Base-by-base conservation (phyloP, 2,113 vertebrate genomes). In the Ctenomys sociabilis region DNA sequence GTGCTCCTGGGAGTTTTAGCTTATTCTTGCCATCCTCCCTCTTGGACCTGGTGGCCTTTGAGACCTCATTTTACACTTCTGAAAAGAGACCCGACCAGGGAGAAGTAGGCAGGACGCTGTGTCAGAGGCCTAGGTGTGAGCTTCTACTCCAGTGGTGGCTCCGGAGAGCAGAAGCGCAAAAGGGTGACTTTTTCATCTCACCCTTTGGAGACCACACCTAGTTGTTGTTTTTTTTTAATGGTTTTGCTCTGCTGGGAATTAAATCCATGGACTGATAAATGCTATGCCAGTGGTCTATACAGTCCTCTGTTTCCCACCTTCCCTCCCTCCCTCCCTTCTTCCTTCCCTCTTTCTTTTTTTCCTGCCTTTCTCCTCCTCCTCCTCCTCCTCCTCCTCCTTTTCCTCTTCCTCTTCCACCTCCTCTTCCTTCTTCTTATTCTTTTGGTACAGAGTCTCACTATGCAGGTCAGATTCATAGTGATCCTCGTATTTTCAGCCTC, bases 1-100 rank as follows among this genome's bases (percentile, higher is more conserved):
- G 5, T 2, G 17, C 4, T 75, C 19, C 8, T 8, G 17, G 10
- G 13, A n/a, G 19, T 4, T 93, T 81, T 57, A 24, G 40, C 12
- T 63, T 57, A 11, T 1, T 5, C 57, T n/a, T 3, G 13, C 59
- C 19, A 1, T 40, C 5, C 45, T 37, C 26, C 10, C 19, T 52
- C 52, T 9, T 21, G n/a, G 16, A 4, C 35, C n/a, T 21, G 45
- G 11, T 32, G 45, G n/a, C 8, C 21, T 61, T 73, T 4, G 78
- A 52, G 35, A 19, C 4, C 14, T 11, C 7, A n/a, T 6, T 19
- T 5, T 7, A 32, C 21, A 30, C 3, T 21, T 16, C 13, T 52
- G 3, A 8, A 24, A 13, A 8, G 78, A 35, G 6, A 64, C 3
- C 40, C 5, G 14, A 21, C 2, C 4, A 1, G 5, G 7, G 52